These are phyloP conservation scores for Tetrapedia diversipes DNA, from an alignment of 2,888 invertebrate species.

Conservation along the genomic window DNA sequence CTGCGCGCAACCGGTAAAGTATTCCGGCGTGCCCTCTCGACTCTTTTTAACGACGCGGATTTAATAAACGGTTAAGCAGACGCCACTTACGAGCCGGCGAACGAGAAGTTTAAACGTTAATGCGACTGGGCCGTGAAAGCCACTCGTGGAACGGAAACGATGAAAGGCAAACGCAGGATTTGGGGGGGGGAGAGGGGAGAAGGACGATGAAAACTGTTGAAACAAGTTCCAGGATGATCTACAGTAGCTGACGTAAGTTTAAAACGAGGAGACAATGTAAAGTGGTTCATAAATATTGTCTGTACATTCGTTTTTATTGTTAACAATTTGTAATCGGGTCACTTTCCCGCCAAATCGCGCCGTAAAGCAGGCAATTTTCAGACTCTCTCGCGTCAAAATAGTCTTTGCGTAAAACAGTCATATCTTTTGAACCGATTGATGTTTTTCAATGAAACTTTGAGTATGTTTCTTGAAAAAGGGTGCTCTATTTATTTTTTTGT, in stretches of 20 bases:
- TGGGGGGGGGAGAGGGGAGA: not conserved
- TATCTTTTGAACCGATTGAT: too few species aligned
- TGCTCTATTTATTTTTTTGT: not conserved
- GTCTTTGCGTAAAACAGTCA: too few species aligned
- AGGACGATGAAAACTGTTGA: not conserved
- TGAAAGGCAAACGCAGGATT: conserved; percentile 37
- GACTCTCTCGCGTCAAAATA: too few species aligned
- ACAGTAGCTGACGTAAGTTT: too few species aligned
- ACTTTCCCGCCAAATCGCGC: too few species aligned
- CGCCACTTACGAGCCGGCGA: conserved; percentile 21
- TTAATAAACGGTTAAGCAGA: conserved; percentile 42
- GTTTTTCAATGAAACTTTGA: too few species aligned
- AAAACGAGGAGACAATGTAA: too few species aligned
- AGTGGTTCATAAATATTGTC: too few species aligned
- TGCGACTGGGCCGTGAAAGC: conserved; percentile 17
- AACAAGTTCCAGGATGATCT: too few species aligned
- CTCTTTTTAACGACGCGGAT: conserved; percentile 30
- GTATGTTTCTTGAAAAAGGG: conserved; percentile 9
- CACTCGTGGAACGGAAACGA: conserved; percentile 19
- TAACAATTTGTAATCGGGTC: too few species aligned
- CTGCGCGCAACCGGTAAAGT: conserved; percentile 12
- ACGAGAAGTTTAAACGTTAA: conserved; percentile 44
- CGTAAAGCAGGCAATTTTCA: too few species aligned
- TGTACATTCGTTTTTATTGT: too few species aligned
- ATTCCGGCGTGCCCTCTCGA: conserved; percentile 19